A percentile compares a stretch with the other conserved stretches of the same genome.
Conservation (phyloP, 2,113 vertebrate species). For the Xenotilapia longispinis region DNA sequence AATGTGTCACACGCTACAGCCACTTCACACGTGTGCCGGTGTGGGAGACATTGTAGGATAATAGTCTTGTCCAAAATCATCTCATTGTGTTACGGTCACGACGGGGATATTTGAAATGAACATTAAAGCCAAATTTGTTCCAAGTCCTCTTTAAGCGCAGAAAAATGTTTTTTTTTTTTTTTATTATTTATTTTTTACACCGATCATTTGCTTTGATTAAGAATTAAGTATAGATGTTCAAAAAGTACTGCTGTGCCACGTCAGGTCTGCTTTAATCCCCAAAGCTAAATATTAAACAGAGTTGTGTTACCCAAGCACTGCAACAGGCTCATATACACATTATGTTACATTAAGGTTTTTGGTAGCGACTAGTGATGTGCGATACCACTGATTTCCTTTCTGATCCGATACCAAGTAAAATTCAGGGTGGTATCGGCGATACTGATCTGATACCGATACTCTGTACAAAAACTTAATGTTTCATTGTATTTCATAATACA, state of each 20-base stretch:
- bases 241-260: accelerated
- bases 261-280: neutral
- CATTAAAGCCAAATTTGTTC: neutral
- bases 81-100: accelerated
- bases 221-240: neutral
- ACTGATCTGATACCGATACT: too few relatives aligned
- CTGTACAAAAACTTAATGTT: too few relatives aligned
- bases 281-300: neutral
- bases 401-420: too few relatives aligned
- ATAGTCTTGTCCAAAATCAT: neutral
- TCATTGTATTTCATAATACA: too few relatives aligned
- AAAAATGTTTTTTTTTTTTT: accelerated
- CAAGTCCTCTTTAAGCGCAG: accelerated
- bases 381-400: too few relatives aligned
- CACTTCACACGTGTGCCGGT: neutral
- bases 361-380: too few relatives aligned
- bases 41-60: neutral
- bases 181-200: neutral
- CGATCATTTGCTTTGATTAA: accelerated
- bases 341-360: neutral
- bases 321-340: neutral
- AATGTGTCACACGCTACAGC: neutral
- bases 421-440: too few relatives aligned
- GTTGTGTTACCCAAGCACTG: accelerated
- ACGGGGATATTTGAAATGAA: neutral